phyloP scores from a whole-genome alignment of 2,113 vertebrate genomes.

The Anguilla rostrata region DNA sequence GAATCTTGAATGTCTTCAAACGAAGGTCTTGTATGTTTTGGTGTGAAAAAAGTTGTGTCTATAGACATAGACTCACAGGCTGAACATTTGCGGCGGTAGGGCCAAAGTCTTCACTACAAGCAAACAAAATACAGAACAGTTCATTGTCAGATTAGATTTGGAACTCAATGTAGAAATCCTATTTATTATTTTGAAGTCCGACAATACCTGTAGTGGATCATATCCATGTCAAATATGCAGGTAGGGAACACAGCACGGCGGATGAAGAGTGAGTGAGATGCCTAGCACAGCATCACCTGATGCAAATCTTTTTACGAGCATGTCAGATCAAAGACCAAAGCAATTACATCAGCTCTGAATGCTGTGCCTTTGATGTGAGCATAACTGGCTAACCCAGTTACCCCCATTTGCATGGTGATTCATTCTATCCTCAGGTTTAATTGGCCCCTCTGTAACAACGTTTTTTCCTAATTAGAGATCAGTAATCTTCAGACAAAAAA shows the following conservation, averaged over 20 bases:
- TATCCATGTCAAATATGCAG: too few relatives aligned
- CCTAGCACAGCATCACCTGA: neutral
- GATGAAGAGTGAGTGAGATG: neutral
- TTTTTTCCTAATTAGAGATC: neutral
- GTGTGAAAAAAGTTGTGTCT: neutral
- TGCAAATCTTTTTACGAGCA: neutral
- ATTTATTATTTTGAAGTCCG: too few relatives aligned
- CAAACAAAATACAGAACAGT: neutral
- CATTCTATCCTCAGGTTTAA: neutral
- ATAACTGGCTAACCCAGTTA: constrained; percentile 19
- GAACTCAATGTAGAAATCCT: too few relatives aligned
- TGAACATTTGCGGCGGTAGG: too few relatives aligned
- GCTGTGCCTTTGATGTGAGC: constrained; percentile 17
- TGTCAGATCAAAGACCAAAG: constrained; percentile 7
- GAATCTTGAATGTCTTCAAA: constrained; percentile 19
- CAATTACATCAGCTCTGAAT: constrained; percentile 4
- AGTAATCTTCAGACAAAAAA: neutral
- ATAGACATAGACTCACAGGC: neutral
- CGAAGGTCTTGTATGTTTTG: neutral
- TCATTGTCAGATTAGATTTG: neutral
- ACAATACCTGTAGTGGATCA: too few relatives aligned
- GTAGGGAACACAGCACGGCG: too few relatives aligned
- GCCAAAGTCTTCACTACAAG: neutral
- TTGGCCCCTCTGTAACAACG: neutral
- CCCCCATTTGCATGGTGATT: neutral